Evolutionary conservation across 2,113 vertebrate genomes (phyloP).

Genomic region (Arizona elegans): DNA sequence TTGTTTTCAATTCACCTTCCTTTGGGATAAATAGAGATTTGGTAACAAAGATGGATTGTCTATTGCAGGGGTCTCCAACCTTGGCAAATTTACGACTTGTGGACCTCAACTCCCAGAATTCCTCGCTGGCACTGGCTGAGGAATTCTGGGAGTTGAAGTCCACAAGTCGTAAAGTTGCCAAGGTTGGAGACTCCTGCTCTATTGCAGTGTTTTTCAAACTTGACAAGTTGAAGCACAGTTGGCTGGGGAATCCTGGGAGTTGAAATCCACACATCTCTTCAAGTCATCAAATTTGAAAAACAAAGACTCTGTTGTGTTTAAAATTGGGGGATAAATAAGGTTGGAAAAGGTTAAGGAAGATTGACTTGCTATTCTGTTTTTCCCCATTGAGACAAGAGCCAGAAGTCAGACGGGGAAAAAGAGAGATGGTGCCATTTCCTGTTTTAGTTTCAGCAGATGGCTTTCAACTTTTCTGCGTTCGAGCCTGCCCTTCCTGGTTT

Average conservation of each 20-base stretch:
- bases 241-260: neutral
- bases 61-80: neutral
- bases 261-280: neutral
- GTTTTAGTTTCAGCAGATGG: neutral
- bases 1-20: neutral
- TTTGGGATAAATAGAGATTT: neutral
- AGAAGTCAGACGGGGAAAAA: no score
- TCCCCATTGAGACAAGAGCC: neutral
- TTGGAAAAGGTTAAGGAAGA: neutral
- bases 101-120: no score
- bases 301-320: neutral
- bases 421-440: neutral
- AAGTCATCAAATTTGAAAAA: neutral
- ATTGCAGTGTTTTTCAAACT: neutral
- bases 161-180: no score
- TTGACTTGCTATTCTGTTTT: neutral
- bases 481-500: conserved; percentile 55
- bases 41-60: neutral
- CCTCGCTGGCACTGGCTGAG: no score
- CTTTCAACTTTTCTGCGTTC: neutral
- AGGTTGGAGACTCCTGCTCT: neutral
- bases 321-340: neutral
- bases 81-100: no score
- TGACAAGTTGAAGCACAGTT: neutral
- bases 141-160: no score